Evolutionary conservation across 2,797 vertebrate genomes (phyloP).

Genomic region (Syngnathus acus): DNA sequence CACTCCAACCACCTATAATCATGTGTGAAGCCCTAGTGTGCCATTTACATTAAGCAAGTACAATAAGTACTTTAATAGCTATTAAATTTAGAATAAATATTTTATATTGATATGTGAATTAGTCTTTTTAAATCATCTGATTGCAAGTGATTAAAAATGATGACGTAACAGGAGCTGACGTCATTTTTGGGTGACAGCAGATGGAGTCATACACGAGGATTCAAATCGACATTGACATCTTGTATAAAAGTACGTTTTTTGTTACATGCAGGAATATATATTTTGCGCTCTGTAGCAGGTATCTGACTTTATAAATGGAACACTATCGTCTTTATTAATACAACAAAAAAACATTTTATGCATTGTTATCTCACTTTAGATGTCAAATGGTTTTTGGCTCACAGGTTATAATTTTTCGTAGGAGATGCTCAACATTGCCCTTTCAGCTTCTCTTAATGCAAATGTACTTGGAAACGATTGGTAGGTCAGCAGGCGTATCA

Average conservation of each 20-base stretch:
- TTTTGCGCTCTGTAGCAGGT: not conserved
- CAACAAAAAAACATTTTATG: not conserved
- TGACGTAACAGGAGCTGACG: too few species aligned
- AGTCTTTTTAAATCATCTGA: too few species aligned
- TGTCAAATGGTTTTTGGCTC: not conserved
- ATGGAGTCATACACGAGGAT: not conserved
- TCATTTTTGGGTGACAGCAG: too few species aligned
- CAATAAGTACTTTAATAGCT: too few species aligned
- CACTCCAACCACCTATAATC: too few species aligned
- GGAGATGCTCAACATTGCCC: not conserved
- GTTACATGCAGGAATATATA: too few species aligned
- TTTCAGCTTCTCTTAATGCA: not conserved
- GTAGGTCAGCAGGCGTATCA: not conserved
- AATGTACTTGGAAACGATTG: not conserved
- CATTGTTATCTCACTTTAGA: not conserved
- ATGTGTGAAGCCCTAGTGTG: too few species aligned
- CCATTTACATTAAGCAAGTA: too few species aligned
- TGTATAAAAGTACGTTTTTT: not conserved
- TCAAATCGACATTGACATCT: not conserved
- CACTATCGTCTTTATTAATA: not conserved
- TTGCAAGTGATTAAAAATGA: too few species aligned
- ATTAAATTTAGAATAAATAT: too few species aligned
- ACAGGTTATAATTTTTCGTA: not conserved
- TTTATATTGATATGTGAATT: too few species aligned
- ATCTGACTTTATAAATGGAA: not conserved